A percentile compares a stretch with the other conserved stretches of the same genome.
Conservation (phyloP, 2,113 vertebrate genomes). For the Danio rerio region DNA sequence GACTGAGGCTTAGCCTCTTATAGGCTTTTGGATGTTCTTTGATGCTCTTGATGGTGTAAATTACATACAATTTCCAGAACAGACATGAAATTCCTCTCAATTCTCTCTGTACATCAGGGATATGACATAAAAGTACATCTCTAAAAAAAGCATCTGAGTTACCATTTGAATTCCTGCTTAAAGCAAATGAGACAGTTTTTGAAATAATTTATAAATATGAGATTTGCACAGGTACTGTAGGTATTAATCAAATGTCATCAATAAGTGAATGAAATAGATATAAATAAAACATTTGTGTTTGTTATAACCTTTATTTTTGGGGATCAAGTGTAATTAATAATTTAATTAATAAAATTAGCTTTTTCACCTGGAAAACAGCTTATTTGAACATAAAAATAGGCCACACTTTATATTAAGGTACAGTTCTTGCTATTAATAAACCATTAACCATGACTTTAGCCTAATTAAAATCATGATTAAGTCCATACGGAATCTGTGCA, state of each 20-base stretch:
- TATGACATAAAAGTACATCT: conserved; percentile 12
- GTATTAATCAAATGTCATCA: too few species aligned
- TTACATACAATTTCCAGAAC: conserved; percentile 19
- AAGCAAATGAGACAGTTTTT: not conserved
- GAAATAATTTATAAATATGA: not conserved
- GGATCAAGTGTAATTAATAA: not conserved
- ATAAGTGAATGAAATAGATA: not conserved
- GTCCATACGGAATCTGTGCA: too few species aligned
- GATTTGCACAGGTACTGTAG: not conserved
- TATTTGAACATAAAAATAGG: not conserved
- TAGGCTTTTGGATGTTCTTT: conserved; percentile 19
- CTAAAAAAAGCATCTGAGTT: not conserved
- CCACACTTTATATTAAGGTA: too few species aligned
- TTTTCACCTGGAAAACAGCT: not conserved
- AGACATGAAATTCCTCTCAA: conserved; percentile 19
- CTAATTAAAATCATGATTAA: too few species aligned
- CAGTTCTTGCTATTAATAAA: too few species aligned
- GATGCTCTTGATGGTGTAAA: conserved; percentile 35
- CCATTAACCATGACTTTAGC: too few species aligned
- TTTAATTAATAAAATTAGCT: not conserved
- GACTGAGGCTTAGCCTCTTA: conserved; percentile 1
- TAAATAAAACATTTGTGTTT: not conserved
- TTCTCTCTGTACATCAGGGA: conserved; percentile 12
- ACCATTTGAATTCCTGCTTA: too few species aligned
- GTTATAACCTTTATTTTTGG: not conserved